Evolutionary conservation across 53 echinoderm and acorn worm species (phyloP).

Genomic region (Echinarachnius parma): DNA sequence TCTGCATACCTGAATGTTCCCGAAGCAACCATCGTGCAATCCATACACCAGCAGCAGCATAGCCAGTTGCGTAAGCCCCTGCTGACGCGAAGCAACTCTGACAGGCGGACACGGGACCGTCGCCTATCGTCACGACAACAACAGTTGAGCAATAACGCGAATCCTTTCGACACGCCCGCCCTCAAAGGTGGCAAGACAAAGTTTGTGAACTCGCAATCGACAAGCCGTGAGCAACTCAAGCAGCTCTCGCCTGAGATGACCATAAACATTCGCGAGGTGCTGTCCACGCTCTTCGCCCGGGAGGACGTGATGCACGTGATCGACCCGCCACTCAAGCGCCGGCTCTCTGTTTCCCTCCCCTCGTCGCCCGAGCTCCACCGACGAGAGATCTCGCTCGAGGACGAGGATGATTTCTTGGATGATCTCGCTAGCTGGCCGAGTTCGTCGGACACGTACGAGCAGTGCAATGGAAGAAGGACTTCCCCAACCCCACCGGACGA

Average conservation of each 20-base stretch:
- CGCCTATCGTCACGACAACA: slow-evolving; percentile 17
- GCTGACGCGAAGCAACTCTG: slow-evolving; percentile 71
- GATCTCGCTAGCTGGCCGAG: slow-evolving; percentile 44
- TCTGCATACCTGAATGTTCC: slow-evolving; percentile 32
- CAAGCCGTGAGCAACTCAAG: slow-evolving; percentile 36
- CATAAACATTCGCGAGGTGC: slow-evolving; percentile 16
- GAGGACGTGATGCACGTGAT: slow-evolving; percentile 15
- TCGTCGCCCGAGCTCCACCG: slow-evolving; percentile 41
- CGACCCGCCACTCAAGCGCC: slow-evolving; percentile 9
- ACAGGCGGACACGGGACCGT: slow-evolving; percentile 52
- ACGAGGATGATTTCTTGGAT: slow-evolving; percentile 37
- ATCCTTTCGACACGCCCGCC: slow-evolving; percentile 79
- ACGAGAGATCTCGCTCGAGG: slow-evolving; percentile 9
- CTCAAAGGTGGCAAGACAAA: slow-evolving; percentile 72
- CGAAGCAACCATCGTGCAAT: too few species aligned
- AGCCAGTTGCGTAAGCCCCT: slow-evolving; percentile 11
- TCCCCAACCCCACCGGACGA: slow-evolving; percentile 27
- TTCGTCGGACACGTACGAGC: slow-evolving; percentile 23
- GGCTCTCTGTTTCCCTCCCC: slow-evolving; percentile 36
- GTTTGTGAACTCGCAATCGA: slow-evolving; percentile 38
- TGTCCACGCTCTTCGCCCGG: slow-evolving; percentile 25
- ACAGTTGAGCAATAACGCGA: slow-evolving; percentile 26
- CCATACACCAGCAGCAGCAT: neutral
- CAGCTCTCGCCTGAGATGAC: slow-evolving; percentile 36
- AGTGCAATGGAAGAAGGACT: neutral